Evolutionary conservation across 2,113 vertebrate genomes (phyloP).

Genomic region (Pardalotus punctatus): DNA sequence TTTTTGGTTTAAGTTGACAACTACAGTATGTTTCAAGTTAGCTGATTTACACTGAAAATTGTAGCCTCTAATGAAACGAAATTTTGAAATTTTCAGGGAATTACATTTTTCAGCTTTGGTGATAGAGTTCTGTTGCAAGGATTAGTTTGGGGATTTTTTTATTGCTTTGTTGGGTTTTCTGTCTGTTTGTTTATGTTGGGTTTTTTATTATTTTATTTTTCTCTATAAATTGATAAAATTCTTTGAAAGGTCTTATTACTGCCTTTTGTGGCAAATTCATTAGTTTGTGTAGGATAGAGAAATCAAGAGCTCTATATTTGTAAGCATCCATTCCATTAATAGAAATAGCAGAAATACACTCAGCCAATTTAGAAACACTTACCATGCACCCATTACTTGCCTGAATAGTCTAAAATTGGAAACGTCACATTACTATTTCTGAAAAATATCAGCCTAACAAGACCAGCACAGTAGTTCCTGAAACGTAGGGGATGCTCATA

Average conservation of each 20-base stretch:
- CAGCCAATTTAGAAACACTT: background rate
- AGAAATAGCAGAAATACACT: background rate
- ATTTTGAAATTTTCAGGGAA: conserved; percentile 43
- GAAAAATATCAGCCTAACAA: background rate
- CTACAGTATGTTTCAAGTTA: conserved; percentile 66
- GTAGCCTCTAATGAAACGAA: conserved; percentile 47
- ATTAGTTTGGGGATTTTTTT: background rate
- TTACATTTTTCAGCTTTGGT: background rate
- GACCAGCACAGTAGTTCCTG: background rate
- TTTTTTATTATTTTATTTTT: background rate
- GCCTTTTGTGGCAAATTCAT: background rate
- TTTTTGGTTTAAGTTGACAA: conserved; percentile 70
- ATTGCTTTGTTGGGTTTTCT: background rate
- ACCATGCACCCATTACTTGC: background rate
- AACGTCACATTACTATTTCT: background rate
- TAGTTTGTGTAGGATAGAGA: background rate
- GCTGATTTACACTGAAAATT: conserved; percentile 61
- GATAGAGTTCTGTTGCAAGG: background rate
- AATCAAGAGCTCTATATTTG: background rate
- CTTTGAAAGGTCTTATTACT: background rate
- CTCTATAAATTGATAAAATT: background rate
- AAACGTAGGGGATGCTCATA: background rate
- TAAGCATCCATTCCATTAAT: background rate
- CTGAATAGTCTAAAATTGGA: background rate
- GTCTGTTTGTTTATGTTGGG: background rate